Percentiles rank a stretch among this genome's conserved stretches.
Evolutionary conservation across 2,888 invertebrate genomes (phyloP).

Genomic region (Myopa testacea): DNA sequence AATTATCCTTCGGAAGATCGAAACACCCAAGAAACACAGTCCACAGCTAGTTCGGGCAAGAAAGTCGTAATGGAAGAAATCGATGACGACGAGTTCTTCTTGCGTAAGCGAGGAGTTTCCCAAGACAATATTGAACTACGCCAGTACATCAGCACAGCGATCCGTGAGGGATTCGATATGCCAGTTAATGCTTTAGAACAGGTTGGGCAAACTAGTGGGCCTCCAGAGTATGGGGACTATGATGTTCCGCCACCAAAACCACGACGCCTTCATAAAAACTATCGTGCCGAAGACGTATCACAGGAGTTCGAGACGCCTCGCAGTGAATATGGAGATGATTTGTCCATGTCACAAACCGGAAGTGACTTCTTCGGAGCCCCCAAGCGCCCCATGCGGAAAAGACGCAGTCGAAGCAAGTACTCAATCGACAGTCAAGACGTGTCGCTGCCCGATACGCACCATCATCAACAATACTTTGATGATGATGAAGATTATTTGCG

Average conservation of each 20-base stretch:
- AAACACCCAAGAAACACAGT: constrained; percentile 70
- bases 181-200: constrained; percentile 75
- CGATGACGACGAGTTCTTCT: constrained; percentile 88
- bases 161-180: constrained; percentile 79
- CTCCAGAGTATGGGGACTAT: constrained; percentile 61
- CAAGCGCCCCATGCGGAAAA: constrained; percentile 71
- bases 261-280: constrained; percentile 60
- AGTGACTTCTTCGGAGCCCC: constrained; percentile 67
- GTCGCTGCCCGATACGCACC: constrained; percentile 59
- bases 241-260: constrained; percentile 68
- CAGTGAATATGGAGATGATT: constrained; percentile 64
- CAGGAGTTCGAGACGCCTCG: constrained; percentile 60
- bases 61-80: constrained; percentile 85
- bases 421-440: constrained; percentile 68
- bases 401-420: constrained; percentile 63
- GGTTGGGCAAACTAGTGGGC: constrained; percentile 69
- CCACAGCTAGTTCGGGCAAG: constrained; percentile 74
- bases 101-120: constrained; percentile 84
- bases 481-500: constrained; percentile 67
- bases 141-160: constrained; percentile 81
- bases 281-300: constrained; percentile 60
- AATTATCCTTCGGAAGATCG: constrained; percentile 57
- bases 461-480: constrained; percentile 61
- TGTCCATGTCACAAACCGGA: constrained; percentile 65
- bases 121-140: constrained; percentile 82